Conservation (phyloP, 2,113 vertebrate species). For the Heterochromis multidens region DNA sequence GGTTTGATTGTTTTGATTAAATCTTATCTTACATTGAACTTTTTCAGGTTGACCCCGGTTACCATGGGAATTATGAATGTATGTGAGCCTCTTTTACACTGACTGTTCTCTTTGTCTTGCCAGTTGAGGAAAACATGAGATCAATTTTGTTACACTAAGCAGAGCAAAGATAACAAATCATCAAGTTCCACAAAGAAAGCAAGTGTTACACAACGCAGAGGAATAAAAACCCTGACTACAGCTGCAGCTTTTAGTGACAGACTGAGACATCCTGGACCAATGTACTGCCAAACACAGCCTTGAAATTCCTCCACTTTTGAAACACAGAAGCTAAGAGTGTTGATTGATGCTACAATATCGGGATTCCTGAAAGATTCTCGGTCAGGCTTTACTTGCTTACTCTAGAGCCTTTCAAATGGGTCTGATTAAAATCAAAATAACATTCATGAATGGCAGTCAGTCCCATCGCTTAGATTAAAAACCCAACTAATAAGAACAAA, state of each 20-base stretch:
- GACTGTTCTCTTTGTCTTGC: background rate
- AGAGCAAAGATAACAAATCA: background rate
- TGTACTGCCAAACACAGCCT: slow-evolving; percentile 35
- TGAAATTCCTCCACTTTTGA: slow-evolving; percentile 58
- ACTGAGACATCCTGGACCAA: background rate
- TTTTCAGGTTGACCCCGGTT: background rate
- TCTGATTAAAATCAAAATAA: background rate
- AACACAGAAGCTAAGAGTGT: slow-evolving; percentile 8
- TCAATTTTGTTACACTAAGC: background rate
- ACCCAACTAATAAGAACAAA: background rate
- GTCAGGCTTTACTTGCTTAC: background rate
- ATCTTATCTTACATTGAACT: background rate
- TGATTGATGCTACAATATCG: background rate
- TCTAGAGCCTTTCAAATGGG: background rate
- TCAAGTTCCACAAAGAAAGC: background rate
- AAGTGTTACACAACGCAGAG: background rate
- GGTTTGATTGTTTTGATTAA: background rate
- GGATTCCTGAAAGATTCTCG: background rate
- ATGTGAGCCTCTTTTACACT: background rate
- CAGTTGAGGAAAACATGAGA: background rate
- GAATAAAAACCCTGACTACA: background rate
- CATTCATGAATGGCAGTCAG: background rate
- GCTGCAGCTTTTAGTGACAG: background rate
- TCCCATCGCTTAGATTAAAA: background rate
- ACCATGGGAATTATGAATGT: background rate